Evolutionary conservation across 2,113 vertebrate genomes (phyloP).

Genomic region (Himantopus leucocephalus): DNA sequence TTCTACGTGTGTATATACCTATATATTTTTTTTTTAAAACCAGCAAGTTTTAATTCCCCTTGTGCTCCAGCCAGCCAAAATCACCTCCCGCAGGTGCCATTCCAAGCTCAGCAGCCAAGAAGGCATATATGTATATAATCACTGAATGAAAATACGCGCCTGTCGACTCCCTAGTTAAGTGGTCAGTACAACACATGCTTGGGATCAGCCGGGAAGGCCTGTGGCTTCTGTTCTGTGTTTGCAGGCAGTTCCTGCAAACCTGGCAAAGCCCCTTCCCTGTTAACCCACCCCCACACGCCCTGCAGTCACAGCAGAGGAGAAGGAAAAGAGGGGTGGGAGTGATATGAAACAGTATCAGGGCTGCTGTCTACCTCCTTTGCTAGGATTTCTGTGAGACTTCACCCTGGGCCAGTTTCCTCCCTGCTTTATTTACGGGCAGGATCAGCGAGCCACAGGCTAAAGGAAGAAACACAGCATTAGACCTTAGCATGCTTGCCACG

Average conservation of each 20-base stretch:
- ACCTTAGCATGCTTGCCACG: not conserved
- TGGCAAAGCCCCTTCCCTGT: not conserved
- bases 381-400: not conserved
- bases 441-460: not conserved
- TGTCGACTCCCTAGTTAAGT: not conserved
- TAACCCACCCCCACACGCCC: not conserved
- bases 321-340: not conserved
- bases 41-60: not conserved
- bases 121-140: fast-evolving
- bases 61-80: not conserved
- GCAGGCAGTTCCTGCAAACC: not conserved
- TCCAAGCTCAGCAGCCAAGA: not conserved
- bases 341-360: not conserved
- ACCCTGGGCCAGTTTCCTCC: not conserved
- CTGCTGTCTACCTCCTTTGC: not conserved
- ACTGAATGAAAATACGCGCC: not conserved
- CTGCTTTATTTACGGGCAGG: not conserved
- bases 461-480: not conserved
- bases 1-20: not conserved
- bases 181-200: not conserved
- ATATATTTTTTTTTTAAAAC: not conserved
- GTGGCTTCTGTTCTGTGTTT: not conserved
- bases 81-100: not conserved
- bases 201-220: not conserved
- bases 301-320: not conserved